Base-by-base conservation (phyloP, 2,113 vertebrate genomes). In the Oreochromis niloticus region DNA sequence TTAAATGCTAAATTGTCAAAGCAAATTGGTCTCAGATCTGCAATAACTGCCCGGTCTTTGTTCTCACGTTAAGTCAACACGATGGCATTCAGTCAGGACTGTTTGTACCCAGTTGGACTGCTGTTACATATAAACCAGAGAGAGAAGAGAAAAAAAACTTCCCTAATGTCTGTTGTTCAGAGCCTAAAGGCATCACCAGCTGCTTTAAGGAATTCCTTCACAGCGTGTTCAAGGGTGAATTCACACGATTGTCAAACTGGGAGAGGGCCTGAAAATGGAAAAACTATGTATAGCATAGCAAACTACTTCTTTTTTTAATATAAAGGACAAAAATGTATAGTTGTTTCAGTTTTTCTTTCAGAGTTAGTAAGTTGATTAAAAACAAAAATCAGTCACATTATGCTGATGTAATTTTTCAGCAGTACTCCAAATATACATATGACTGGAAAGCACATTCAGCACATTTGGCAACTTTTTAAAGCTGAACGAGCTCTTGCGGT, bases 171-270 rank as follows among this genome's bases (percentile, higher is more conserved):
- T 87, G 73, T n/a, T 86, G 39, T 59, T 55, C 56, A 27, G 13
- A 17, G 39, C 30, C 78, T 79, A 6, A 82, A 85, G 48, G 43
- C 78, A 19, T 92, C 43, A 39, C 52, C 27, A 3, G 80, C 83
- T 84, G 82, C 78, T 80, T 89, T 50, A 27, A 68, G 59, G 52
- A 83, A 89, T 82, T 82, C 87, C 46, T 91, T 84, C 79, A 75
- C 68, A 83, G 54, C n/a, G 12, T 22, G 54, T 82, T 83, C 79
- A 82, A 48, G 55, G 34, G 8, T 43, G 17, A 85, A 87, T 3
- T 85, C 82, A 82, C 79, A 85, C 6, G 48, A 68, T 50, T 32
- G 54, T 63, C 22, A 81, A 79, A 50, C 36, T 50, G 8, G 30
- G 17, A 32, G 73, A 75, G 43, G 22, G 17, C 10, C 4, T 22